Conservation (phyloP, 2,797 vertebrate species). For the Rhinogobio ventralis region DNA sequence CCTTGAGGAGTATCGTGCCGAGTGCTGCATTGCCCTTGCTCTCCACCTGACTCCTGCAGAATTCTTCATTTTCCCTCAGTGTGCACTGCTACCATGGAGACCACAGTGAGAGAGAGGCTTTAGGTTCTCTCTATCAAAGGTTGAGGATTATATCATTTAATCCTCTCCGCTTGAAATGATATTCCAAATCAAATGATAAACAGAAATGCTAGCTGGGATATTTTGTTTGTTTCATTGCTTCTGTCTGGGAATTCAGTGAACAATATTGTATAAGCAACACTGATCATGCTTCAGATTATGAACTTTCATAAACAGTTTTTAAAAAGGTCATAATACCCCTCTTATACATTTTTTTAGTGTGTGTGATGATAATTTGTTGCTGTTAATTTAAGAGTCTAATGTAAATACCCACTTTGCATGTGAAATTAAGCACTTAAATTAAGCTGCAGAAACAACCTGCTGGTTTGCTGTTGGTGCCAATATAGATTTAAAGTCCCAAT, state of each 20-base stretch:
- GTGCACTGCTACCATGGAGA: constrained; percentile 10
- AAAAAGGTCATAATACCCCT: too few relatives aligned
- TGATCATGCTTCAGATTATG: background rate
- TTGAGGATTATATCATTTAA: constrained; percentile 54
- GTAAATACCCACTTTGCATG: background rate
- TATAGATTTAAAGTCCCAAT: background rate
- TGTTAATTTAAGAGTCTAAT: background rate
- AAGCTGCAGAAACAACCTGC: background rate
- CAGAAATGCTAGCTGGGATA: constrained; percentile 18
- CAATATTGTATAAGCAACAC: background rate
- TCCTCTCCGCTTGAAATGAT: constrained; percentile 48
- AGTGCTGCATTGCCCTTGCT: constrained; percentile 55
- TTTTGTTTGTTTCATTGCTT: background rate
- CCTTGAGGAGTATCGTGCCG: constrained; percentile 62
- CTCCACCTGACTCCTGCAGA: constrained; percentile 66
- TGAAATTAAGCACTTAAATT: constrained; percentile 12
- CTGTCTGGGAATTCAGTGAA: constrained; percentile 1
- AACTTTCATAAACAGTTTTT: background rate
- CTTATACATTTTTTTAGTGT: too few relatives aligned
- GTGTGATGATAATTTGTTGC: background rate
- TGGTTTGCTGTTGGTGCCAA: background rate
- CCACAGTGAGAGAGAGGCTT: constrained; percentile 9
- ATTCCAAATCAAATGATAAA: constrained; percentile 48
- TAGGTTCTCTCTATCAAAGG: constrained; percentile 29
- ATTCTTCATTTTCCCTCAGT: constrained; percentile 20